Base-by-base conservation (phyloP, 1,140 invertebrate genomes). In the Euwallacea fornicatus region DNA sequence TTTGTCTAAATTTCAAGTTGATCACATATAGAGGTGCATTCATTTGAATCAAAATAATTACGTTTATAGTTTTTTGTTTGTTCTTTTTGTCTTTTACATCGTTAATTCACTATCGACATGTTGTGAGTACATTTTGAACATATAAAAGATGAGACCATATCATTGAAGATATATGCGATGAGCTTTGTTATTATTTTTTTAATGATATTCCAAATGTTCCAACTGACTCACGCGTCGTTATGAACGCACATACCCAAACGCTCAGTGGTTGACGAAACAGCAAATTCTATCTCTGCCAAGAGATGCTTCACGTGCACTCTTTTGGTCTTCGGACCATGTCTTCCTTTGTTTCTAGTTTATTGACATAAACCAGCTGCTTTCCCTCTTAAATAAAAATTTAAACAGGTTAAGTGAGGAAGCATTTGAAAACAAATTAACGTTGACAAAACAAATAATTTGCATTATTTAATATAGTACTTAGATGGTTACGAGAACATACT, bases 161-260 rank as follows among this genome's bases (percentile, higher is more conserved):
- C n/a, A n/a, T n/a, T n/a, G n/a, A n/a, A n/a, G n/a, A n/a, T n/a
- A n/a, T n/a, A n/a, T n/a, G n/a, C n/a, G n/a, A n/a, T n/a, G n/a
- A n/a, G n/a, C n/a, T n/a, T n/a, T n/a, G n/a, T n/a, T n/a, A n/a
- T n/a, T n/a, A n/a, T n/a, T n/a, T n/a, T n/a, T 33, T 59, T 68
- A 68, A 16, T 60, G 66, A 4, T 15, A 21, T 42, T 41, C 54
- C 15, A 68, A 59, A 68, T 68, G 56, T 68, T 68, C 66, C 42
- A 68, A 68, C 8, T 68, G 66, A n/a, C n/a, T 13, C 42, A 21
- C 42, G 59, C 67, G 44, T 69, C 46, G 53, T 50, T 61, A 9
- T 69, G 46, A 33, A 69, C 54, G 47, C 67, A 69, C 44, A 42
- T 13, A 33, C 11, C 43, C n/a, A 69, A 11, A 41, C 50, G 47